Conservation (phyloP, 2,797 vertebrate species). For the Siniperca scherzeri region DNA sequence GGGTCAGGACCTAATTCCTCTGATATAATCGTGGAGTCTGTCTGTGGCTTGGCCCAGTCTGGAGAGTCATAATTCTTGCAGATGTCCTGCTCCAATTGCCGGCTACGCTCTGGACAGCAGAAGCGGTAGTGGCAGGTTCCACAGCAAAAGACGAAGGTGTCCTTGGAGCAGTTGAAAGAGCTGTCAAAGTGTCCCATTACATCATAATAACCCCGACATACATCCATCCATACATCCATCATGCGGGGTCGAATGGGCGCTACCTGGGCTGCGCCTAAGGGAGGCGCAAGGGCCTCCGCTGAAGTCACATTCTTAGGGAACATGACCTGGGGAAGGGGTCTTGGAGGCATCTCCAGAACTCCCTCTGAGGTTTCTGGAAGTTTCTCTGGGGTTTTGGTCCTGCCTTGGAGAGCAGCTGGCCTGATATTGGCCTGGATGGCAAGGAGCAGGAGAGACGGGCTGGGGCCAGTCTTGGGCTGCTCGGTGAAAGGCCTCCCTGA, state of each 20-base stretch:
- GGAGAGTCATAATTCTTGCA: slow-evolving; percentile 92
- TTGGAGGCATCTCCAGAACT: slow-evolving; percentile 79
- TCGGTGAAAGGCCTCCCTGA: slow-evolving; percentile 64
- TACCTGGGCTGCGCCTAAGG: slow-evolving; percentile 80
- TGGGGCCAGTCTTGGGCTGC: slow-evolving; percentile 68
- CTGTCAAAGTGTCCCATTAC: slow-evolving; percentile 95
- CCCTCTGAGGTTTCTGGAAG: slow-evolving; percentile 65
- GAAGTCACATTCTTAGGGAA: slow-evolving; percentile 86
- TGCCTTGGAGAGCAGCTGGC: slow-evolving; percentile 71
- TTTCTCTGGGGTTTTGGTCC: slow-evolving; percentile 59
- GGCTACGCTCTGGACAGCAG: slow-evolving; percentile 91
- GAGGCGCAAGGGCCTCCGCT: slow-evolving; percentile 79
- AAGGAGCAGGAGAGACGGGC: slow-evolving; percentile 70
- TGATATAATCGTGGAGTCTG: slow-evolving; percentile 79
- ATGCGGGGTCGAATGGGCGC: slow-evolving; percentile 75
- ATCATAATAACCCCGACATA: slow-evolving; percentile 93
- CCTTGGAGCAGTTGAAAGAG: slow-evolving; percentile 94
- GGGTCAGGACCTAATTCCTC: slow-evolving; percentile 77
- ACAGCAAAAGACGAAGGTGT: slow-evolving; percentile 92
- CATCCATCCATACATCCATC: slow-evolving; percentile 85
- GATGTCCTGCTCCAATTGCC: slow-evolving; percentile 90
- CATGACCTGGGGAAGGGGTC: slow-evolving; percentile 87
- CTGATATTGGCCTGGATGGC: slow-evolving; percentile 69
- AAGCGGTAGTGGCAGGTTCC: slow-evolving; percentile 95
- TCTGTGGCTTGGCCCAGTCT: slow-evolving; percentile 91